Base-by-base conservation (phyloP, 64 coral and sea anemone genomes). In the Trachythela sp. region DNA sequence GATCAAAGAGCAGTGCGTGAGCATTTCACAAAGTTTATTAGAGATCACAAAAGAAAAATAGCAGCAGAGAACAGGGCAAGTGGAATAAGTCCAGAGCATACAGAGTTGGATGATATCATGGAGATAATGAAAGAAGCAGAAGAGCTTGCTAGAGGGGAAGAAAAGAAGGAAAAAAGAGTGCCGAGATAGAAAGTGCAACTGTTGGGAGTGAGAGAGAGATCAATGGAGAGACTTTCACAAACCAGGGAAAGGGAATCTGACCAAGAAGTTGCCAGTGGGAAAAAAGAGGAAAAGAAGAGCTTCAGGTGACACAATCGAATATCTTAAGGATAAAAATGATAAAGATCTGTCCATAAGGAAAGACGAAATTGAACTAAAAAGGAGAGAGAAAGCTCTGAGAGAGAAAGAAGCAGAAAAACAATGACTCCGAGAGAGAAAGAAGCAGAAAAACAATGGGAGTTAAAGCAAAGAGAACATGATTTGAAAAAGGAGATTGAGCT, bases 41-140 rank as follows among this genome's bases (percentile, higher is more conserved):
- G 83, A 84, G 83, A 91, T n/a, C 56, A 91, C 84, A 91, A 86
- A 85, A 85, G 84, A 83, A 91, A 85, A 91, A 91, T 91, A 54
- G 54, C 37, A 41, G 89, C 83, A 56, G 89, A 91, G 51, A 83
- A 91, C 64, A 70, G 50, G n/a, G 89, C 89, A 60, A 68, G 26
- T 88, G 86, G 86, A 41, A 88, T 88, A 54, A 68, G 52, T 68
- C 86, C 86, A 41, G 86, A 71, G 40, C 86, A 58, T 41, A 88
- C 51, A 37, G 86, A 88, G 54, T 52, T 71, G 56, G 86, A 88
- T 59, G 32, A 41, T 68, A 88, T 88, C 39, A 88, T 88, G 20
- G 52, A 88, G 36, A 64, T 31, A 26, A 68, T 43, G 54, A 52
- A 88, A 68, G 54, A 58, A 4, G 86, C 86, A 70, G 86, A 88